A percentile compares a stretch with the other conserved stretches of the same genome.
These are phyloP conservation scores for Eugnorisma glareosa DNA, from an alignment of 2,888 invertebrate genomes.

Conservation along the genomic window DNA sequence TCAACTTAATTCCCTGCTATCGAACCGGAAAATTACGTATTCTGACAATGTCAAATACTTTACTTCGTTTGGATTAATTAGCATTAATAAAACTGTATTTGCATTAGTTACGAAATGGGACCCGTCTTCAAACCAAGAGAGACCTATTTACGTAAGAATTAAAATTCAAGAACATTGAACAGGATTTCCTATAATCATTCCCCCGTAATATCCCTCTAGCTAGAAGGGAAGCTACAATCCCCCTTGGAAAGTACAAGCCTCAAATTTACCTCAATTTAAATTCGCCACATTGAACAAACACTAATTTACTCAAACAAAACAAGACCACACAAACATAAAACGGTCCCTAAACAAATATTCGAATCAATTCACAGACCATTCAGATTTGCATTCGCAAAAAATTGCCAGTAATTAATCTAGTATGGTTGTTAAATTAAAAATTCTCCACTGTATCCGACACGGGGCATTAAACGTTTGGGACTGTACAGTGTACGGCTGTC, in stretches of 20 bases:
- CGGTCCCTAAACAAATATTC: slow-evolving; percentile 60
- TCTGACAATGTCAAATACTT: slow-evolving; percentile 56
- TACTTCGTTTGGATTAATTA: slow-evolving; percentile 52
- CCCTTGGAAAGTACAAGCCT: neutral
- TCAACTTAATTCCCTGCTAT: slow-evolving; percentile 45
- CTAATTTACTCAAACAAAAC: slow-evolving; percentile 17
- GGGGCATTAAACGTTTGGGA: slow-evolving; percentile 78
- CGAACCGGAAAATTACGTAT: slow-evolving; percentile 52
- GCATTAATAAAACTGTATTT: slow-evolving; percentile 50
- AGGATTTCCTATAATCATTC: neutral
- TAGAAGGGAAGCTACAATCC: neutral
- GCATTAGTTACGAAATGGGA: slow-evolving; percentile 26
- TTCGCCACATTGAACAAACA: slow-evolving; percentile 23
- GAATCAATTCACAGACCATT: slow-evolving; percentile 58
- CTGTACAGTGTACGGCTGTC: slow-evolving; percentile 82
- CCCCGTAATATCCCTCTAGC: neutral
- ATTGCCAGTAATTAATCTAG: slow-evolving; percentile 73
- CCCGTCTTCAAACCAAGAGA: neutral
- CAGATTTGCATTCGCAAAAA: slow-evolving; percentile 58
- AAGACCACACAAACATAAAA: slow-evolving; percentile 48
- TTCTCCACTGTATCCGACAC: slow-evolving; percentile 79
- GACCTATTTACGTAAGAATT: neutral
- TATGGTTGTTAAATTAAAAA: slow-evolving; percentile 82
- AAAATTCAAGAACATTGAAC: neutral
- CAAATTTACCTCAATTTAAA: slow-evolving; percentile 18